Base-by-base conservation (phyloP, 2,888 invertebrate genomes). In the Lomographa bimaculata region DNA sequence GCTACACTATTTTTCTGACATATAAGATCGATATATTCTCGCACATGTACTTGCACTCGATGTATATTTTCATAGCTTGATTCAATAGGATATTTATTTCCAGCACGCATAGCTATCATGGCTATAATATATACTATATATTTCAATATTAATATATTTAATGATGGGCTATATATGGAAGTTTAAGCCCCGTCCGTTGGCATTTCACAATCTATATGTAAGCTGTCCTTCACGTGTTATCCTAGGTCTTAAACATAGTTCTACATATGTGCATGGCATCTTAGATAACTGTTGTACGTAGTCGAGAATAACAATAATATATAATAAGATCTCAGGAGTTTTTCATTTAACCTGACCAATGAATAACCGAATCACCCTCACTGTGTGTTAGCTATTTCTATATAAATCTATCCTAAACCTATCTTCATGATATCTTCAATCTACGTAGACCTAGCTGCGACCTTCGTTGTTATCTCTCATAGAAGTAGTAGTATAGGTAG, bases 381-480 rank as follows among this genome's bases (percentile, higher is more conserved):
- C 72, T 65, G 49, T 39, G 46, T 44, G 63, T 64, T 70, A 69
- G 67, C 61, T 61, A 56, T 58, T 52, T 64, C 65, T 66, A 57
- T 61, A 57, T 35, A 47, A 55, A 50, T 58, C 62, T 64, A 71
- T 69, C 64, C 67, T 61, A 67, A 69, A 59, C 64, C 32, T 69
- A 70, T 71, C 63, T 52, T 64, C 75, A 27, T 77, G 36, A 50
- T 62, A 64, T 73, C 76, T 78, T 75, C 64, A 40, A 72, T 74
- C 71, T 74, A 63, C 64, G 56, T 62, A 64, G 66, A 70, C 52
- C 57, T 79, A 79, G 78, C 67, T 81, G 76, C 60, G 75, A 60
- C 75, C 86, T 86, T 86, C 85, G 86, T 87, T 87, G 87, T 89
- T 89, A 80, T 77, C 73, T 82, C 76, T 80, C 78, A 63, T 70